Conservation (phyloP, 2,113 vertebrate species). For the Corythornis vintsioides region DNA sequence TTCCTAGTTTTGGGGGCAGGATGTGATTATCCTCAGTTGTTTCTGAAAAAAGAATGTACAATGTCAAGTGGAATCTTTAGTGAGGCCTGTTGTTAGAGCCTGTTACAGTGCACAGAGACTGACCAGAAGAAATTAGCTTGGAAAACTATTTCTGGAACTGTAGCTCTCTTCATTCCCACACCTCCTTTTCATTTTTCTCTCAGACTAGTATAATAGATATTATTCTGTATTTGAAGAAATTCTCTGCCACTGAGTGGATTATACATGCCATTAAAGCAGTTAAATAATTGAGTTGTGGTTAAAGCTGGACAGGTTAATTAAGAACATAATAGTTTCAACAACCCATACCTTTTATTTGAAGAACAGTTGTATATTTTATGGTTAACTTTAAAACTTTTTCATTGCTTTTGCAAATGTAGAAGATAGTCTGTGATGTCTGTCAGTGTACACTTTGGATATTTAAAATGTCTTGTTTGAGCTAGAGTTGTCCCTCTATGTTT, state of each 20-base stretch:
- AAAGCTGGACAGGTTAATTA: not conserved
- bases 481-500: not conserved
- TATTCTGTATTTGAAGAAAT: not conserved
- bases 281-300: not conserved
- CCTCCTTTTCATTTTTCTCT: not conserved
- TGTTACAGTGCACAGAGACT: not conserved
- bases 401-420: not conserved
- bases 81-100: not conserved
- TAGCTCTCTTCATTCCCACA: not conserved
- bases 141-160: not conserved
- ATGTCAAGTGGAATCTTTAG: not conserved
- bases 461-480: not conserved
- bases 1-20: not conserved
- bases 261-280: not conserved
- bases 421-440: not conserved
- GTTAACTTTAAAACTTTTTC: not conserved
- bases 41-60: not conserved
- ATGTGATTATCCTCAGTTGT: not conserved
- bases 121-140: not conserved
- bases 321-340: not conserved
- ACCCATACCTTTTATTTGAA: not conserved
- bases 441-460: not conserved
- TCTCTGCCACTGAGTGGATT: not conserved
- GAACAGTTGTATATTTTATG: not conserved
- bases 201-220: not conserved